phyloP scores from a whole-genome alignment of 2,797 vertebrate genomes.

The Peromyscus attwateri region DNA sequence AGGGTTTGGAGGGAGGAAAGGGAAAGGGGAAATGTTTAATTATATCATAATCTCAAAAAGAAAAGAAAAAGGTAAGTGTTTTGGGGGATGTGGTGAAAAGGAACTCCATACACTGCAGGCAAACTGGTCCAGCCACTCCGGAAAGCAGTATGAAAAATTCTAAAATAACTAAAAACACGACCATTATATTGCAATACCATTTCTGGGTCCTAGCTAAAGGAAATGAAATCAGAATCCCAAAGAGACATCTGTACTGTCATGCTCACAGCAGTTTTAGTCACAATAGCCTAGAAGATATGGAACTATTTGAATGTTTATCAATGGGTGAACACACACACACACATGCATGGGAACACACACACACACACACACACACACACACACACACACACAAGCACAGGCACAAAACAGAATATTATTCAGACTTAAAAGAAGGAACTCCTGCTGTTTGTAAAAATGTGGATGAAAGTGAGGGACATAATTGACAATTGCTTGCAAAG shows the following conservation, averaged over 20 bases:
- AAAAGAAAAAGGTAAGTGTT: background rate
- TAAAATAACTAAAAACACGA: background rate
- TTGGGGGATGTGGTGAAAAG: background rate
- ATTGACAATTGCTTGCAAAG: background rate
- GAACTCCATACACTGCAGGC: background rate
- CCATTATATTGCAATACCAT: background rate
- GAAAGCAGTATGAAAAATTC: background rate
- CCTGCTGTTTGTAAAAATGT: background rate
- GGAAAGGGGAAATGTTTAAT: background rate
- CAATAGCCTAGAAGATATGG: background rate
- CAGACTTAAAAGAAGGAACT: background rate
- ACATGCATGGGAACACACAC: background rate
- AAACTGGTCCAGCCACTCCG: background rate
- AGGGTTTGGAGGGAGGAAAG: background rate
- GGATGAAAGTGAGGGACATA: background rate
- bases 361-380: background rate
- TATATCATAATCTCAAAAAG: background rate
- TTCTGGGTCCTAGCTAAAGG: background rate
- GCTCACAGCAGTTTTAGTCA: background rate
- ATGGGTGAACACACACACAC: background rate
- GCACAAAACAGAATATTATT: background rate
- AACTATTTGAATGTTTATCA: background rate
- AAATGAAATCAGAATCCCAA: background rate
- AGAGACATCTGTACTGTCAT: background rate
- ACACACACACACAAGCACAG: background rate